Evolutionary conservation across 2,888 invertebrate genomes (phyloP), one percentile per base, ranked within the genome.

Genomic region (Pristionchus arcanus): DNA sequence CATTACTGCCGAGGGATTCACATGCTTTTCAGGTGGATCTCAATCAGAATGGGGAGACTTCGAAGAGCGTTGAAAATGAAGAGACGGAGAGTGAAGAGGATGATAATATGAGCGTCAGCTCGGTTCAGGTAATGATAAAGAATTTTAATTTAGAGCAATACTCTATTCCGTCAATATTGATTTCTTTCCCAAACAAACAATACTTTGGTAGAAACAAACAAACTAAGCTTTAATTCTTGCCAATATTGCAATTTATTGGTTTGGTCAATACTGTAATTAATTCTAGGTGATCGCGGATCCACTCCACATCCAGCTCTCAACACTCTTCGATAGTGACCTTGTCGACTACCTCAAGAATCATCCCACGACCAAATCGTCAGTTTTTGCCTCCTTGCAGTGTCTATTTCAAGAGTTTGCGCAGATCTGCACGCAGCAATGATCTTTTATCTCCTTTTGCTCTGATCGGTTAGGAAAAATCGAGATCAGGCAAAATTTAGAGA

Each of bases 281-380:
- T 59, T 34, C 31, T 91, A 93, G 90, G 92, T 94, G 2, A 92
- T 93, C 97, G 97, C 96, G 97, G 94, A 94, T 87, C 94, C 94
- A 0, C 90, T 90, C 53, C 92, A 93, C 66, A 94, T 94, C 53
- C 93, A 92, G 85, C 90, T 94, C n/a, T 93, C 93, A 25, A 91
- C 91, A 21, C 90, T 94, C 66, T 94, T 93, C 89, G 94, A 94
- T 90, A 91, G 92, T 59, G 91, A 93, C n/a, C 91, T 94, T 37
- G 90, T 94, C 83, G 92, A 94, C 66, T 94, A 92, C 89, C 90
- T 94, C 34, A 92, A 93, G 68, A 91, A 91, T 81, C 94, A 94
- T 91, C 94, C 94, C 7, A 91, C 93, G 15, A 94, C 94, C 2
- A 94, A 93, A 91, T 90, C 92, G 94, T 94, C 28, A 63, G 93